These are phyloP conservation scores for Euphonia xanthogaster DNA, from an alignment of 2,797 vertebrate species.

Conservation along the genomic window DNA sequence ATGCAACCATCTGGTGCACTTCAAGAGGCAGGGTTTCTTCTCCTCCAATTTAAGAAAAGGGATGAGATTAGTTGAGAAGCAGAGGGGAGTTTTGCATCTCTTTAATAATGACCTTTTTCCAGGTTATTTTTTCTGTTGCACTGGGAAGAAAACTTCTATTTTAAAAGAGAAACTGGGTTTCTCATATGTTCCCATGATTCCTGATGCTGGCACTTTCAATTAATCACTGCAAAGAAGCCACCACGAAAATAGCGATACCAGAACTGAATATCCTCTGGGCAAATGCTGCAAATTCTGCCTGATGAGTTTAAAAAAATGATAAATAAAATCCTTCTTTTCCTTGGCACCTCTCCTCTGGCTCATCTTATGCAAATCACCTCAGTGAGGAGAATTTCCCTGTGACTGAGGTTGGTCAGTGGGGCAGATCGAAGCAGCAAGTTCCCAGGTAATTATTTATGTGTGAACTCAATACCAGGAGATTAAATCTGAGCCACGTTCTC, in stretches of 20 bases:
- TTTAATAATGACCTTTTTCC: slow-evolving; percentile 45
- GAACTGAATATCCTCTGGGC: slow-evolving; percentile 27
- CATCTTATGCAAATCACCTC: not conserved
- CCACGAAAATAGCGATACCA: not conserved
- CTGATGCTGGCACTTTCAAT: slow-evolving; percentile 34
- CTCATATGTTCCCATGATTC: slow-evolving; percentile 32
- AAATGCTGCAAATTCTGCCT: slow-evolving; percentile 23
- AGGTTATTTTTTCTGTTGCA: fast-evolving
- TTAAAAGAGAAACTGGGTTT: slow-evolving; percentile 23
- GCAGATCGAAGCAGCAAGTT: not conserved
- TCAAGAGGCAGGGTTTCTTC: not conserved
- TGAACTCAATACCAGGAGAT: not conserved
- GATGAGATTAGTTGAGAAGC: not conserved
- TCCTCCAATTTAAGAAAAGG: slow-evolving; percentile 8
- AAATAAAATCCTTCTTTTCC: not conserved
- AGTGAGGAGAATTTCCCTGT: not conserved
- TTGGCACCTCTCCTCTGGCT: not conserved
- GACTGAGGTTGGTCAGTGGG: not conserved
- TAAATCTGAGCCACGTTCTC: not conserved
- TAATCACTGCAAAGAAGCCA: slow-evolving; percentile 32
- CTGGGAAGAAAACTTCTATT: slow-evolving; percentile 8
- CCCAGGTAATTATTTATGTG: not conserved
- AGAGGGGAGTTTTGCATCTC: not conserved
- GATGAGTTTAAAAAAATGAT: not conserved
- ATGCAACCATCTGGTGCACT: slow-evolving; percentile 8